Evolutionary conservation across 2,888 invertebrate genomes (phyloP).

Genomic region (Erebia palarica): DNA sequence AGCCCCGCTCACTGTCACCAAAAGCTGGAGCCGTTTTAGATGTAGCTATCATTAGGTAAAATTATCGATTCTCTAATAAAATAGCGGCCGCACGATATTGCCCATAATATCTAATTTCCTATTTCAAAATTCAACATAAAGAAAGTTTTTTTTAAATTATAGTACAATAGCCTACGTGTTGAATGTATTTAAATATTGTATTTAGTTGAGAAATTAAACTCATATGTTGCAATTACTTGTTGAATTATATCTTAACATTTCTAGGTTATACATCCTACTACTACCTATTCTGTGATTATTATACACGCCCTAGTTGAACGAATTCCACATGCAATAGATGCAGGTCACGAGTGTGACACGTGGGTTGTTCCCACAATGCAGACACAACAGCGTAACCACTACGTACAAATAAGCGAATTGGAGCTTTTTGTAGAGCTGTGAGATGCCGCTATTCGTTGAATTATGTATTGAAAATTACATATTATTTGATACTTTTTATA

Average conservation of each 20-base stretch:
- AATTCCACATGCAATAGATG: constrained; percentile 37
- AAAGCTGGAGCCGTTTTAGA: background rate
- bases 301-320: background rate
- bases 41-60: background rate
- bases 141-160: too few relatives aligned
- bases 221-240: background rate
- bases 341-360: constrained; percentile 44
- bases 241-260: constrained; percentile 2
- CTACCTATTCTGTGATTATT: too few relatives aligned
- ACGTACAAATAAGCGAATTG: constrained; percentile 28
- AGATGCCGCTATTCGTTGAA: background rate
- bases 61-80: background rate
- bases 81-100: background rate
- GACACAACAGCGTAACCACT: constrained; percentile 41
- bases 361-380: constrained; percentile 33
- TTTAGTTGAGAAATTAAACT: background rate
- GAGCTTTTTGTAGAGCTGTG: constrained; percentile 4
- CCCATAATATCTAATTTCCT: too few relatives aligned
- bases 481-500: background rate
- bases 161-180: too few relatives aligned
- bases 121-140: too few relatives aligned
- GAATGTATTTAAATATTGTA: too few relatives aligned
- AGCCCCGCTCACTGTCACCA: constrained; percentile 10
- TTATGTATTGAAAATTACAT: background rate
- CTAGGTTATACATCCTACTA: background rate